Evolutionary conservation across 2,888 invertebrate genomes (phyloP), one percentile per base, ranked within the genome.

Genomic region (Chelonus formosanus): DNA sequence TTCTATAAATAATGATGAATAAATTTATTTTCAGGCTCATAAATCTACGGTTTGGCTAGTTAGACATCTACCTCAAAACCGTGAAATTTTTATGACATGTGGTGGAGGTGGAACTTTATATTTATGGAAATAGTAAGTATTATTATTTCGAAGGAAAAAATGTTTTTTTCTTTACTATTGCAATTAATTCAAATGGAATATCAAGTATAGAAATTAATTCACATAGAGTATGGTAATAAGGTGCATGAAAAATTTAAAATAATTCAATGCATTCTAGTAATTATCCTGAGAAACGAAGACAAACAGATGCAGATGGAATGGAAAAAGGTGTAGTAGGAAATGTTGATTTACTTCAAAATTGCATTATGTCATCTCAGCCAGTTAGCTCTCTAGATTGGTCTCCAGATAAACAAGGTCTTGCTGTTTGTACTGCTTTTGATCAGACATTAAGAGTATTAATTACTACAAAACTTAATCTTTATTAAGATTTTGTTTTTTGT

Each of bases 71-170:
- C 98, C 98, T 0, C 97, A 97, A 84, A 97, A 98, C 83, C 87
- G 97, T 60, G 97, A 98, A 80, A 85, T 98, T 31, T 98, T 97
- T 80, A 88, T 93, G 77, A 96, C 97, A 0, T 91, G 93, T 67
- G 95, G 97, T 3, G 98, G 98, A 0, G 90, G 90, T 72, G 98
- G 98, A 5, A 91, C 94, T n/a, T 83, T 97, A 20, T 90, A 92
- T 70, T 86, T 98, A n/a, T 98, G 97, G 97, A 94, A 96, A 87
- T 97, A 98, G 92, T 95, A 88, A 90, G 89, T 87, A 72, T 45
- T 62, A 20, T 3, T 7, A 43, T 45, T 34, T 4, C 7, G 34
- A 20, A 20, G 20, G 2, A 20, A 20, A 20, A 20, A 20, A 44
- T 47, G 32, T 20, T 2, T 40, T 40, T 44, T 50, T 40, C n/a